phyloP scores from a whole-genome alignment of 2,113 vertebrate species.

The Aphelocoma coerulescens region DNA sequence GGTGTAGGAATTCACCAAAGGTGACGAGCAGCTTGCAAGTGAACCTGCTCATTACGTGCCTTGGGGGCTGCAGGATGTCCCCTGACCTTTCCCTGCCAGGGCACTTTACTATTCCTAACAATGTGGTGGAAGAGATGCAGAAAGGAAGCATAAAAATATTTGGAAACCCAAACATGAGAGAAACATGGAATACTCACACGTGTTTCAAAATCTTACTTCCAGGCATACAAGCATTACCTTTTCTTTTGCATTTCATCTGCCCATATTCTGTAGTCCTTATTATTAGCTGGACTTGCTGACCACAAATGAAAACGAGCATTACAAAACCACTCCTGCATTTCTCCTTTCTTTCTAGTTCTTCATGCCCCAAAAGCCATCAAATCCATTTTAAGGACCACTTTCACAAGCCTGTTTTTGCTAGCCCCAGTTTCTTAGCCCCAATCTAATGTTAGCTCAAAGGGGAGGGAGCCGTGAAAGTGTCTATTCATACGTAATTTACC shows the following conservation, averaged over 20 bases:
- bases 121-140: neutral
- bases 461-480: neutral
- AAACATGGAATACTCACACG: neutral
- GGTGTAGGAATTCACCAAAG: slow-evolving; percentile 32
- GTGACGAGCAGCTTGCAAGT: neutral
- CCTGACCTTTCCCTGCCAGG: neutral
- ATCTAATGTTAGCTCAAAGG: slow-evolving; percentile 4
- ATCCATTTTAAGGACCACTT: neutral
- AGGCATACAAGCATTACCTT: neutral
- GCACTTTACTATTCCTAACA: neutral
- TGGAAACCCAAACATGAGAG: neutral
- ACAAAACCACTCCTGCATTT: neutral
- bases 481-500: neutral
- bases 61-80: neutral
- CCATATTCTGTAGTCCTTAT: neutral
- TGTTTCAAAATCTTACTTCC: neutral
- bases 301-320: neutral
- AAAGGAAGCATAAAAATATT: neutral
- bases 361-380: neutral
- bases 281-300: neutral
- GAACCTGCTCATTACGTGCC: neutral
- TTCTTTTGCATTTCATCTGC: neutral
- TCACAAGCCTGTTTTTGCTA: neutral
- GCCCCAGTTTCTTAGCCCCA: slow-evolving; percentile 1
- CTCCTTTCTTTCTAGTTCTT: neutral